Base-by-base conservation (phyloP, 1,140 invertebrate species). In the Muscidifurax raptorellus region DNA sequence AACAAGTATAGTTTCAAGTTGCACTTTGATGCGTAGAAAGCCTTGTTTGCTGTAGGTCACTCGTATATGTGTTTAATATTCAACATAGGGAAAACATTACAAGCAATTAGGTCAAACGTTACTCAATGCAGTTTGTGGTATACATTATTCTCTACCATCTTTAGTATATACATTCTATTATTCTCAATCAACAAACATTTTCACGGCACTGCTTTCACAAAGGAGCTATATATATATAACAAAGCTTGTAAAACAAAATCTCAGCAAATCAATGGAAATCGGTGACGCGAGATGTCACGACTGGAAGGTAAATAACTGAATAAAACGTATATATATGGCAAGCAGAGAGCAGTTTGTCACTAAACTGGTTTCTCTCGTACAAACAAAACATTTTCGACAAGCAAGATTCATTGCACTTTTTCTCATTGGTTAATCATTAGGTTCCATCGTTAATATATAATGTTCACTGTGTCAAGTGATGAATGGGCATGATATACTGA, bases 341-440 rank as follows among this genome's bases (percentile, higher is more conserved):
- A 66, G 18, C 71, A 78, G 44, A 85, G 80, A 82, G 80, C 74
- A 79, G 80, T 82, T 72, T 44, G 67, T 79, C 44, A 28, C 64
- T 18, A 72, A 85, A 82, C 75, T 85, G 80, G 64, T 85, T 78
- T 69, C 80, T 85, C 44, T 78, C 28, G 59, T 40, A 81, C 27
- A 77, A 80, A 85, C 32, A 67, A 28, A 52, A 82, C 67, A 80
- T 3, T 32, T 59, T 81, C n/a, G 80, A 82, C 80, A 85, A 82
- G 74, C 84, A 85, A 82, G 80, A 78, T 82, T 78, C 52, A 85
- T 82, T 69, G 79, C 36, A 71, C 25, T 77, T 81, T 40, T 52
- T 64, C 27, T 59, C 47, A 27, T 32, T 72, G 28, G 71, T 40
- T 67, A 3, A n/a, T 77, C 32, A 6, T 67, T 10, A 25, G 6